phyloP scores from a whole-genome alignment of 2,113 vertebrate species.

The Uria lomvia region DNA sequence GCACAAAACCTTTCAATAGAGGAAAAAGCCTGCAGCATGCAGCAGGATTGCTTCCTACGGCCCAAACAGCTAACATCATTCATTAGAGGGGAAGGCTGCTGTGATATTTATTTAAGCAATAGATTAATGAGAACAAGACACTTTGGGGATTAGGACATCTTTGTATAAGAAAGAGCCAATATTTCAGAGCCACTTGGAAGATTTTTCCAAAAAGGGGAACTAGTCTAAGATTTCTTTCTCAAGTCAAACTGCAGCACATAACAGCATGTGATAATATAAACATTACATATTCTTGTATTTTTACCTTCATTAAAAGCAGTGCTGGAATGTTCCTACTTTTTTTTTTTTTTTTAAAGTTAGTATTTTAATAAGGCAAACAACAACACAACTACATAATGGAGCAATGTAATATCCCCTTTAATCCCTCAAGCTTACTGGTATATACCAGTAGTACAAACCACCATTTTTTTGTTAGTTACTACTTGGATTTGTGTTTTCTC shows the following conservation, averaged over 20 bases:
- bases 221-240: background rate
- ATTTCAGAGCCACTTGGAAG: background rate
- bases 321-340: background rate
- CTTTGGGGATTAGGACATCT: background rate
- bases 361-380: background rate
- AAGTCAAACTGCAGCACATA: background rate
- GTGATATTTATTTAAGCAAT: background rate
- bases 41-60: background rate
- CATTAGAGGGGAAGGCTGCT: background rate
- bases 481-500: background rate
- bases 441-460: background rate
- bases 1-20: background rate
- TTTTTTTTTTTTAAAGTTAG: background rate
- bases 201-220: background rate
- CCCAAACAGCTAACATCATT: background rate
- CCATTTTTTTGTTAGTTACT: background rate
- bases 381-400: background rate
- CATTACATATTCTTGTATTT: background rate
- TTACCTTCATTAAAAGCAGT: background rate
- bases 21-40: background rate
- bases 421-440: background rate
- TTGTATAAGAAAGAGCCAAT: background rate
- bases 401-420: background rate
- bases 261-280: background rate
- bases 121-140: background rate